These are phyloP conservation scores for Peromyscus maniculatus DNA, from an alignment of 2,113 vertebrate genomes.

Conservation along the genomic window DNA sequence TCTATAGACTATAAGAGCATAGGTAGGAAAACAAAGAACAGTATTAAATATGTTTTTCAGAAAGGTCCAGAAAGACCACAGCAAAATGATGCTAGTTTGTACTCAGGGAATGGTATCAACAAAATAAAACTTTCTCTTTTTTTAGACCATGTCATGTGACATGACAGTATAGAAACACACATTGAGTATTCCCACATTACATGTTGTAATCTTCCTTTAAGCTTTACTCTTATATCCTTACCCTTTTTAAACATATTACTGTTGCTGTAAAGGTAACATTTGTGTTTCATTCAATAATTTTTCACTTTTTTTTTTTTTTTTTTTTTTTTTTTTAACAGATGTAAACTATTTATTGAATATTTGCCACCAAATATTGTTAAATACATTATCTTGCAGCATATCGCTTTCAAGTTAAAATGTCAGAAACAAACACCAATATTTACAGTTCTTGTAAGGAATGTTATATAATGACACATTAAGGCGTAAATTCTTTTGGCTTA, in stretches of 20 bases:
- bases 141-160: not conserved
- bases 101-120: no score
- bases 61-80: no score
- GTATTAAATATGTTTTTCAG: no score
- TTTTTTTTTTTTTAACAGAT: slow-evolving; percentile 84
- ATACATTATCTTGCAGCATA: slow-evolving; percentile 96
- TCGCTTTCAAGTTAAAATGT: slow-evolving; percentile 93
- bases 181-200: not conserved
- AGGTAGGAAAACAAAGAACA: not conserved
- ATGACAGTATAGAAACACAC: not conserved
- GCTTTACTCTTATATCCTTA: not conserved
- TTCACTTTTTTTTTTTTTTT: rapidly evolving
- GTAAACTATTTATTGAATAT: slow-evolving; percentile 97
- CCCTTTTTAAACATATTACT: not conserved
- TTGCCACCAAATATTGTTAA: slow-evolving; percentile 97
- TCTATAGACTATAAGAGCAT: not conserved
- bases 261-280: not conserved
- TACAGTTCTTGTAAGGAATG: slow-evolving; percentile 96
- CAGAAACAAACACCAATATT: slow-evolving; percentile 97
- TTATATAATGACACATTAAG: slow-evolving; percentile 99
- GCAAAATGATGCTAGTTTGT: no score
- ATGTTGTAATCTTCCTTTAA: not conserved
- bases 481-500: slow-evolving; percentile 99
- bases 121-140: not conserved
- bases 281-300: not conserved